Percentiles rank a stretch among this genome's conserved stretches.
These are phyloP conservation scores for Steatornis caripensis DNA, from an alignment of 2,113 vertebrate genomes.

Conservation along the genomic window DNA sequence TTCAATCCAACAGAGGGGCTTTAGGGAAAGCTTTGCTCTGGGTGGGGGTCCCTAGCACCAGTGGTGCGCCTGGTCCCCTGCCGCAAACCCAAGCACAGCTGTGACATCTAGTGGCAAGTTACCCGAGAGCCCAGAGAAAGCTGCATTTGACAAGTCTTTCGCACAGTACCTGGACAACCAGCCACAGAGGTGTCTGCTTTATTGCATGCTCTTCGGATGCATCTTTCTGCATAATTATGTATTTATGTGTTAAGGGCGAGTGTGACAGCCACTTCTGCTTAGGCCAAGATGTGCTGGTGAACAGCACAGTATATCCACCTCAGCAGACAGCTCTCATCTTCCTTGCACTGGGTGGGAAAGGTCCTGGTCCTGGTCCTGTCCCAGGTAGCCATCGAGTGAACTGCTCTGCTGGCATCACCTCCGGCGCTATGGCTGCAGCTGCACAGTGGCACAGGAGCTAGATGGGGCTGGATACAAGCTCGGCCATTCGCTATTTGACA, in stretches of 20 bases:
- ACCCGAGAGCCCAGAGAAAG: not conserved
- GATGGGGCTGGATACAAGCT: not conserved
- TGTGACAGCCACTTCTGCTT: not conserved
- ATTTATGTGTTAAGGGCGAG: fast-evolving
- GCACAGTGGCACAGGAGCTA: not conserved
- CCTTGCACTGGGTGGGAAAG: no score
- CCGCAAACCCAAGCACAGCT: not conserved
- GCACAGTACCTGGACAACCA: not conserved
- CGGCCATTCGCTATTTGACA: not conserved
- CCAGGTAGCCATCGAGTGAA: not conserved
- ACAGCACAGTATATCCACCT: not conserved
- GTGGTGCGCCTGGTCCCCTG: not conserved
- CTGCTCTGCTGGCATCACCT: not conserved
- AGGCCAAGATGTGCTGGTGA: not conserved
- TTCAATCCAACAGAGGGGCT: not conserved
- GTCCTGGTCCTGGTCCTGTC: not conserved
- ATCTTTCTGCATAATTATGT: not conserved
- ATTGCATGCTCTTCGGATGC: fast-evolving
- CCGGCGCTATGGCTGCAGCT: not conserved
- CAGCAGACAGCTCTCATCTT: not conserved
- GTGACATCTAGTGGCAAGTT: conserved; percentile 55
- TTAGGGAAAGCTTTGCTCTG: fast-evolving
- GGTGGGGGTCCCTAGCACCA: not conserved
- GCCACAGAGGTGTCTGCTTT: not conserved
- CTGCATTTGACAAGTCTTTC: no score